A percentile compares a stretch with the other conserved stretches of the same genome.
Evolutionary conservation across 2,797 vertebrate species (phyloP).

Genomic region (Clarias laeviceps): DNA sequence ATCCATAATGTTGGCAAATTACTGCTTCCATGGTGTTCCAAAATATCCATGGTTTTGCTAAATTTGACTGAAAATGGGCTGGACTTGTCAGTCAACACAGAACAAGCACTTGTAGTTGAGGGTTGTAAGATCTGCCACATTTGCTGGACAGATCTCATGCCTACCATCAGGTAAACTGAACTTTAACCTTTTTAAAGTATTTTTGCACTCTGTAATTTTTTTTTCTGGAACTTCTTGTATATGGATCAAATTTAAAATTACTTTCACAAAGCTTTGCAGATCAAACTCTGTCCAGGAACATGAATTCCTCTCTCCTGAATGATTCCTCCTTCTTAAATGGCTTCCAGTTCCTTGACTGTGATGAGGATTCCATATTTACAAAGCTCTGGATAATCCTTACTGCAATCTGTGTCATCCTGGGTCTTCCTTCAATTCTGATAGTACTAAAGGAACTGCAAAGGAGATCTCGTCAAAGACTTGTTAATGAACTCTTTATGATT

Average conservation of each 20-base stretch:
- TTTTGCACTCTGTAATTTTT: not conserved
- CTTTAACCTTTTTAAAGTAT: not conserved
- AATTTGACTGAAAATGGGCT: too few relatives aligned
- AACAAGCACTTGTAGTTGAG: not conserved
- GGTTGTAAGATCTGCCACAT: not conserved
- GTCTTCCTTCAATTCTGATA: not conserved
- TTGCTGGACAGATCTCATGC: not conserved
- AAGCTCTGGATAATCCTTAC: not conserved
- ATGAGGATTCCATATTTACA: not conserved
- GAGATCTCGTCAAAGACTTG: not conserved
- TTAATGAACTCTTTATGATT: slow-evolving; percentile 3
- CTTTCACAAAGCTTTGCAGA: not conserved
- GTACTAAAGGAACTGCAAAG: not conserved
- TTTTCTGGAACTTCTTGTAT: not conserved
- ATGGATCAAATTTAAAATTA: not conserved
- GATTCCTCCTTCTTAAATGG: too few relatives aligned
- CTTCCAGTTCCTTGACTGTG: too few relatives aligned
- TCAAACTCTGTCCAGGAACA: not conserved
- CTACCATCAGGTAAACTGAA: not conserved
- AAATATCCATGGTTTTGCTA: too few relatives aligned
- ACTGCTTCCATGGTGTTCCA: too few relatives aligned
- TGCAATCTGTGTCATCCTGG: not conserved
- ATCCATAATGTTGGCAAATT: too few relatives aligned
- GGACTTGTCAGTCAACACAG: not conserved
- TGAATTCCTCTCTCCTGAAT: not conserved